Evolutionary conservation across 2,797 vertebrate genomes (phyloP).

Genomic region (Vultur gryphus): DNA sequence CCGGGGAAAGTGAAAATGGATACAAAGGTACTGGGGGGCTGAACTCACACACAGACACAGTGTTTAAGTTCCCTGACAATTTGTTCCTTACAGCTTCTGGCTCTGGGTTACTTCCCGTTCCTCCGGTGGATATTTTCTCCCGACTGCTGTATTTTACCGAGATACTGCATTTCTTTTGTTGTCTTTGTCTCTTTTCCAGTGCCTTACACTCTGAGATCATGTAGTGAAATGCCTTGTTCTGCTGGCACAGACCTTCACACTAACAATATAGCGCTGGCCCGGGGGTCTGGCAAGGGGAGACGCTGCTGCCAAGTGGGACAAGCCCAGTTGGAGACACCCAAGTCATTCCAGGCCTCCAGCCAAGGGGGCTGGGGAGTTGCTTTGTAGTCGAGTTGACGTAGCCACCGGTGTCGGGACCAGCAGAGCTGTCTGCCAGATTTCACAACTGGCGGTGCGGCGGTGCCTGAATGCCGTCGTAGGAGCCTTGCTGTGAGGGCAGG

Average conservation of each 20-base stretch:
- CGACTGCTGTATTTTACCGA: background rate
- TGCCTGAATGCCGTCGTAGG: background rate
- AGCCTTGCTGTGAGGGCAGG: background rate
- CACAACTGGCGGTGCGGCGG: background rate
- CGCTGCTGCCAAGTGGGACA: conserved; percentile 35
- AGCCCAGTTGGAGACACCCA: conserved; percentile 30
- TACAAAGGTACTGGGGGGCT: background rate
- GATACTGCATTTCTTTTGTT: conserved; percentile 27
- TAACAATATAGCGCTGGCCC: background rate
- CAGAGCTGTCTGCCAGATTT: conserved; percentile 21
- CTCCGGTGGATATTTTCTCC: background rate
- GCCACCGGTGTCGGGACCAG: background rate
- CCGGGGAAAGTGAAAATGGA: background rate
- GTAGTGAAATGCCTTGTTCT: background rate
- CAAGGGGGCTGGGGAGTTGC: conserved; percentile 12
- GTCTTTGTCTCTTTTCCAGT: conserved; percentile 40
- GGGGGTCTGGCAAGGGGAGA: background rate
- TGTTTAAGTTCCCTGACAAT: background rate
- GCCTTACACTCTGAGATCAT: conserved; percentile 10
- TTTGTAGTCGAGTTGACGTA: conserved; percentile 10
- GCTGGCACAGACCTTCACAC: conserved; percentile 33
- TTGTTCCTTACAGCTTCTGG: background rate
- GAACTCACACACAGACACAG: background rate
- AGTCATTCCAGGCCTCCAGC: conserved; percentile 60
- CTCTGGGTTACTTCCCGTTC: conserved; percentile 10